Evolutionary conservation across 1,140 invertebrate species (phyloP).

Genomic region (Nasonia giraulti): DNA sequence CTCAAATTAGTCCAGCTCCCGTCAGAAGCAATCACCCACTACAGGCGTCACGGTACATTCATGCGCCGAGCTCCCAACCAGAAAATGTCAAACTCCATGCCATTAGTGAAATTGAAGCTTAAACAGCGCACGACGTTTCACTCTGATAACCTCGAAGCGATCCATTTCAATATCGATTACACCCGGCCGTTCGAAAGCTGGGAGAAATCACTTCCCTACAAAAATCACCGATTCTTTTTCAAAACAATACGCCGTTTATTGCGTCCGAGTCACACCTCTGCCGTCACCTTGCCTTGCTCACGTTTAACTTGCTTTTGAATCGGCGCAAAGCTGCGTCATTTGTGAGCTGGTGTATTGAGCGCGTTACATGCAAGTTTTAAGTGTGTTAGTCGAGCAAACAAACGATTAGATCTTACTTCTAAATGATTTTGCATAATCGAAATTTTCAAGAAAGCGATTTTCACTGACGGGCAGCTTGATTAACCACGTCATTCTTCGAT

Average conservation of each 20-base stretch:
- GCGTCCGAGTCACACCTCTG: neutral
- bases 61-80: neutral
- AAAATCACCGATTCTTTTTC: neutral
- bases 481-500: no score
- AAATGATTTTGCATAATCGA: no score
- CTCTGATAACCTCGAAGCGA: neutral
- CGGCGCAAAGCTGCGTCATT: no score
- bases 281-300: neutral
- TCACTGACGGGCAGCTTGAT: no score
- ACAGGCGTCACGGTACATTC: neutral
- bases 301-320: neutral
- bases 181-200: neutral
- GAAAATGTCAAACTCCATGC: neutral
- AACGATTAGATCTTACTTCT: no score
- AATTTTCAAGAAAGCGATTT: no score
- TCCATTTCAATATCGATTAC: conserved; percentile 1
- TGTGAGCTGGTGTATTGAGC: no score
- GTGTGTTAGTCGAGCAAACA: no score
- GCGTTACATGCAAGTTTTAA: no score
- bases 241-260: neutral
- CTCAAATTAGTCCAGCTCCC: neutral
- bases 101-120: neutral
- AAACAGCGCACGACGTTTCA: conserved; percentile 14
- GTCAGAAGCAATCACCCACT: neutral
- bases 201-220: conserved; percentile 1